Conservation (phyloP, 2,888 invertebrate species). For the Metalampra italica region DNA sequence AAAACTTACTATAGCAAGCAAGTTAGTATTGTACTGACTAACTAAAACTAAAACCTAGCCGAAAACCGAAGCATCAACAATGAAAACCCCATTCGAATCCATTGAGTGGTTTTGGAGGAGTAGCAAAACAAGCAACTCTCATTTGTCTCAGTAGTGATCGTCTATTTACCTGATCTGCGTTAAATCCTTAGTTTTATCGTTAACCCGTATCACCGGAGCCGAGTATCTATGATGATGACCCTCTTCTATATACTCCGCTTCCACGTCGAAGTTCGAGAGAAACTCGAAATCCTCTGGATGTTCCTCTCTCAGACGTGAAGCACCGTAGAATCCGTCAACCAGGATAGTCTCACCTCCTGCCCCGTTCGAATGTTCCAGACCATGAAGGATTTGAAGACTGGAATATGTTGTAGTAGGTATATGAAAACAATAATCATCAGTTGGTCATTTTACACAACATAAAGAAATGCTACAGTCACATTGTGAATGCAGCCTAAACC, state of each 20-base stretch:
- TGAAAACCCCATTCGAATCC: too few relatives aligned
- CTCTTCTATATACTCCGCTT: conserved; percentile 82
- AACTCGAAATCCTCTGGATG: conserved; percentile 78
- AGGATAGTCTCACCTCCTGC: conserved; percentile 86
- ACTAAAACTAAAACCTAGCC: too few relatives aligned
- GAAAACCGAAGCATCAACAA: too few relatives aligned
- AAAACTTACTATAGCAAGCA: too few relatives aligned
- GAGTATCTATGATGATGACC: conserved; percentile 76
- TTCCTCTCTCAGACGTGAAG: conserved; percentile 70
- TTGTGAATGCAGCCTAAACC: too few relatives aligned
- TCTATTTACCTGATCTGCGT: conserved; percentile 78
- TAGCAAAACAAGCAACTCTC: too few relatives aligned
- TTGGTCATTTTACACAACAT: too few relatives aligned
- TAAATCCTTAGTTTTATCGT: conserved; percentile 74
- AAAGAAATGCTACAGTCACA: neutral
- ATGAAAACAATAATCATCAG: neutral
- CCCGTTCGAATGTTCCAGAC: conserved; percentile 68
- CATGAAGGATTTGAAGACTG: conserved; percentile 68
- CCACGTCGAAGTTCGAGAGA: conserved; percentile 75
- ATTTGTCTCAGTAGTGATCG: too few relatives aligned
- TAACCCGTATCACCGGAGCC: conserved; percentile 79
- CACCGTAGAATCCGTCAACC: conserved; percentile 86
- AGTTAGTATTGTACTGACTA: too few relatives aligned
- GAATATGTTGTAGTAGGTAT: too few relatives aligned
- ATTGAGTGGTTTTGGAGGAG: too few relatives aligned